Conservation (phyloP, 2,888 invertebrate genomes). For the Xanthia togata region DNA sequence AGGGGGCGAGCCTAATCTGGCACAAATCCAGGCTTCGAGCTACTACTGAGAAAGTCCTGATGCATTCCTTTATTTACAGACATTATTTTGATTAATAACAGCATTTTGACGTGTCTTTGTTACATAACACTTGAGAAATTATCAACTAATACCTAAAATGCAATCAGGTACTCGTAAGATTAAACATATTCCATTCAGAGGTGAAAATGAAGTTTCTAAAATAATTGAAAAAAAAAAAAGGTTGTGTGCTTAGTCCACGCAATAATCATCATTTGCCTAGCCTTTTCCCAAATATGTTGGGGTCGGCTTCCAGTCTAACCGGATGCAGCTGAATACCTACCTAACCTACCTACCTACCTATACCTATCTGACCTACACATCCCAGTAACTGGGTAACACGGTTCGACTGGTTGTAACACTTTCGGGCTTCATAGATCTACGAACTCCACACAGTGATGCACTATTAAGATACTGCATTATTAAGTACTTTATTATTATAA, state of each 20-base stretch:
- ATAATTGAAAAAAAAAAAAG: not conserved
- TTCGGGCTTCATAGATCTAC: not conserved
- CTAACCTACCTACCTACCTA: no score
- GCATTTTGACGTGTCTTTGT: not conserved
- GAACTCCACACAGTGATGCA: constrained; percentile 5
- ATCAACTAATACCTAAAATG: not conserved
- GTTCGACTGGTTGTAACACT: not conserved
- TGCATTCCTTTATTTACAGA: not conserved
- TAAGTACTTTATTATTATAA: no score
- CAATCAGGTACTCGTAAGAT: no score
- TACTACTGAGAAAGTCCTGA: no score
- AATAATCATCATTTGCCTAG: not conserved
- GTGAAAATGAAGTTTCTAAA: not conserved
- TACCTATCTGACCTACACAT: not conserved
- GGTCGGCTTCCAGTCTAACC: not conserved
- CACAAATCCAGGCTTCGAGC: no score
- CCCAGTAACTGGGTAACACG: not conserved
- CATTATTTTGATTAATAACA: not conserved
- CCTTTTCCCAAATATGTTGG: not conserved
- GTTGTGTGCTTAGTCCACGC: not conserved
- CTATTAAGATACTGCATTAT: no score
- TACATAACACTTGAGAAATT: not conserved
- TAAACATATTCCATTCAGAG: no score
- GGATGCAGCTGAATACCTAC: not conserved
- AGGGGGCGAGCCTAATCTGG: no score